Base-by-base conservation (phyloP, 2,888 invertebrate genomes). In the Plagiodera versicolora region DNA sequence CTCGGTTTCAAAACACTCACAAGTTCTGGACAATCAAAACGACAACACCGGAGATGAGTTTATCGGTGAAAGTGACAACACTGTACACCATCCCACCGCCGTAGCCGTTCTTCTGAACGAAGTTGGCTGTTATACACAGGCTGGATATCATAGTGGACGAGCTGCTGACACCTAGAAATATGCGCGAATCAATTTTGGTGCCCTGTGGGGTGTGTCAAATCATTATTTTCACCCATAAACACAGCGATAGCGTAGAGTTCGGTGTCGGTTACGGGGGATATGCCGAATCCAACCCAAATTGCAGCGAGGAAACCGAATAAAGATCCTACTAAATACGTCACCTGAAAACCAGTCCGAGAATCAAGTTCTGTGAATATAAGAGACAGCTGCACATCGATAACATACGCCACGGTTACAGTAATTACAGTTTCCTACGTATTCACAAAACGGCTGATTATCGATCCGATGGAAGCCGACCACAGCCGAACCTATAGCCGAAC, bases 61-160 rank as follows among this genome's bases (percentile, higher is more conserved):
- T 97, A 79, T 97, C 96, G 19, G 91, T 87, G 77, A 97, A 95
- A 61, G 95, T 95, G 79, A 97, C 95, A 35, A 92, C 88, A 24
- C 96, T 95, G 79, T 95, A 97, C 46, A 97, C 92, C 68, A 94
- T 90, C 2, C 94, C 96, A 54, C 95, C 92, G 74, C 90, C 92
- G 73, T 92, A 90, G 0, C 91, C 89, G 79, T 94, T 91, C 2
- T 87, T 84, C 44, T 93, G 94, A 67, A 96, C 95, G 70, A 95
- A 84, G 79, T 95, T 92, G 0, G 95, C 92, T 0, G 95, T 95
- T 63, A 95, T 85, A 66, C 94, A 91, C 48, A 97, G 82, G 72
- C 95, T 93, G 45, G 94, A 92, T 2, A 97, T 91, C 75, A 95
- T 86, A 53, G 95, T 90, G 32, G 92, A 89, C 0, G 95, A 91